Conservation (phyloP, 2,113 vertebrate species). For the Strigops habroptila region DNA sequence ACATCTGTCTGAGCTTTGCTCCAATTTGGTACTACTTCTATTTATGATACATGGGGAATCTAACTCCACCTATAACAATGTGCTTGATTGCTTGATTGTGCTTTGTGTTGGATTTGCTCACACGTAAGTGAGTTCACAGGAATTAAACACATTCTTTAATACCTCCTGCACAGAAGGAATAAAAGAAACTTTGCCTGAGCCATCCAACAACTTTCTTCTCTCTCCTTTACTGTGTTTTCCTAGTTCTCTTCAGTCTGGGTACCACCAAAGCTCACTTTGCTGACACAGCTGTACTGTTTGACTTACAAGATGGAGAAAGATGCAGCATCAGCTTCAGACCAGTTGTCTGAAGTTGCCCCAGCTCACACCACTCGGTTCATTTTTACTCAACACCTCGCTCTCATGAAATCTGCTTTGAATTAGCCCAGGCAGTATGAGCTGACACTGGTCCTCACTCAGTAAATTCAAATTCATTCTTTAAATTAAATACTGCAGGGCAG, state of each 20-base stretch:
- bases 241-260: background rate
- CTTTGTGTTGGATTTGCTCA: background rate
- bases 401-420: background rate
- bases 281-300: background rate
- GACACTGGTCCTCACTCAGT: background rate
- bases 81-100: background rate
- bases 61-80: background rate
- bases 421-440: background rate
- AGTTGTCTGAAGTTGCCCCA: background rate
- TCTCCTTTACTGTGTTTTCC: background rate
- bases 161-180: background rate
- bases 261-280: background rate
- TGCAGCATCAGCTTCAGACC: background rate
- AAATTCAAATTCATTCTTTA: background rate
- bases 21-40: background rate
- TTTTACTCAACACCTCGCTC: background rate
- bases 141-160: background rate
- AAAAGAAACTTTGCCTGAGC: background rate
- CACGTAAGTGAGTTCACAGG: background rate
- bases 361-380: background rate
- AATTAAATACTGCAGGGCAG: background rate
- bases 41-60: background rate
- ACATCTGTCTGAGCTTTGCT: conserved; percentile 9
- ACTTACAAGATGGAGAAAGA: background rate
- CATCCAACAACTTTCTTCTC: background rate